phyloP scores from a whole-genome alignment of 2,797 vertebrate species.

The Chiroxiphia lanceolata region DNA sequence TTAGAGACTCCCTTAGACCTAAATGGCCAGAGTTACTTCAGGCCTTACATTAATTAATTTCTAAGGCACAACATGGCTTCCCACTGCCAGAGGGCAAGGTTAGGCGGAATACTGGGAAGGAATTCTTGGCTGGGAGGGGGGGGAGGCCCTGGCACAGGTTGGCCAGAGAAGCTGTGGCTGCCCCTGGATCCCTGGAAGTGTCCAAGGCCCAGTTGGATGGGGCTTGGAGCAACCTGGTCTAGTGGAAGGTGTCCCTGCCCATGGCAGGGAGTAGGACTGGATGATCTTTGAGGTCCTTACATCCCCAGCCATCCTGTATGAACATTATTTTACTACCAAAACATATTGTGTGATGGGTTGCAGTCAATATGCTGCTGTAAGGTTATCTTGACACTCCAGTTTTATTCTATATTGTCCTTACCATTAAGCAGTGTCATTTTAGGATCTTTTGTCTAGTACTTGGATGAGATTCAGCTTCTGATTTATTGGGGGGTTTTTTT shows the following conservation, averaged over 20 bases:
- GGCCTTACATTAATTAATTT: not conserved
- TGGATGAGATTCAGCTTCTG: not conserved
- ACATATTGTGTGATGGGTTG: not conserved
- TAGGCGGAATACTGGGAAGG: not conserved
- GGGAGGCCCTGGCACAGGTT: accelerated
- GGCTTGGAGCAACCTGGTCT: accelerated
- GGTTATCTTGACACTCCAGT: not conserved
- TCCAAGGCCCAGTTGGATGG: accelerated
- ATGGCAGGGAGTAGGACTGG: too few species aligned
- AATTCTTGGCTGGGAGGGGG: not conserved
- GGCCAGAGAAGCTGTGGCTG: not conserved
- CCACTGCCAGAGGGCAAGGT: not conserved
- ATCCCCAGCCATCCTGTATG: not conserved
- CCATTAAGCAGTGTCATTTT: not conserved
- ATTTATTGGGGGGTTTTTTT: not conserved
- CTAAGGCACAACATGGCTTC: not conserved
- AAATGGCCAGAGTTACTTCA: not conserved
- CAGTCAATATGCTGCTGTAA: not conserved
- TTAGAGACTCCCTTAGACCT: not conserved
- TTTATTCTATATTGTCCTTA: not conserved
- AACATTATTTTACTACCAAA: not conserved
- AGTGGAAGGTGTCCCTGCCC: not conserved
- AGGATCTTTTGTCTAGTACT: not conserved
- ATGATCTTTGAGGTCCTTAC: not conserved
- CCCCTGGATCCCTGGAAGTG: not conserved